phyloP scores from a whole-genome alignment of 2,113 vertebrate genomes.

The Eublepharis macularius region DNA sequence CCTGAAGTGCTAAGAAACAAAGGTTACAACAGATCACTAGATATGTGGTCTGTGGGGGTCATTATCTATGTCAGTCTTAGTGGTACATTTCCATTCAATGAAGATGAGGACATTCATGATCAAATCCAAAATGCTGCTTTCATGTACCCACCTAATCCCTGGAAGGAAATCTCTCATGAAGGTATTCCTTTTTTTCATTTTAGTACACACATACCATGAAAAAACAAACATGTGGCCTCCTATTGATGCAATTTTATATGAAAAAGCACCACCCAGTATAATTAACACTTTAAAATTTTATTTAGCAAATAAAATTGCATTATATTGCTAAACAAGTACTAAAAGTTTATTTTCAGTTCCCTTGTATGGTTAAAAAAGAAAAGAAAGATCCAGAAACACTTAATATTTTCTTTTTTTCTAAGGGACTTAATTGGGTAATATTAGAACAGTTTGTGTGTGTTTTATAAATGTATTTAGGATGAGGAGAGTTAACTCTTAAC shows the following conservation, averaged over 20 bases:
- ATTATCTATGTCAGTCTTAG: constrained; percentile 98
- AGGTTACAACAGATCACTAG: constrained; percentile 95
- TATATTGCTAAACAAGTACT: neutral
- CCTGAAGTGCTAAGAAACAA: constrained; percentile 96
- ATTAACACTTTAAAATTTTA: neutral
- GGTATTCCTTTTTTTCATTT: constrained; percentile 70
- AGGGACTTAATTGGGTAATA: neutral
- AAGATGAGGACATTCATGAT: constrained; percentile 98
- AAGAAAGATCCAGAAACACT: neutral
- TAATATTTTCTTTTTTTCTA: neutral
- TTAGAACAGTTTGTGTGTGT: neutral
- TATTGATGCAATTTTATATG: neutral
- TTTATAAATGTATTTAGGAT: neutral
- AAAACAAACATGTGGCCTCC: neutral
- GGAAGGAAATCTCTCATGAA: constrained; percentile 95
- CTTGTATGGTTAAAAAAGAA: neutral
- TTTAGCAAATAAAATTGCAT: neutral
- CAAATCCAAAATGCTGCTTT: constrained; percentile 98
- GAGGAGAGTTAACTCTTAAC: too few relatives aligned
- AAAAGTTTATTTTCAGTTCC: neutral
- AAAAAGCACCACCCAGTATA: neutral
- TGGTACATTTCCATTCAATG: constrained; percentile 97
- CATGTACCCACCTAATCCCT: constrained; percentile 98
- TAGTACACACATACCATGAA: neutral
- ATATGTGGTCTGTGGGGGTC: constrained; percentile 99